phyloP scores from a whole-genome alignment of 2,113 vertebrate genomes.

The Chaenocephalus aceratus region DNA sequence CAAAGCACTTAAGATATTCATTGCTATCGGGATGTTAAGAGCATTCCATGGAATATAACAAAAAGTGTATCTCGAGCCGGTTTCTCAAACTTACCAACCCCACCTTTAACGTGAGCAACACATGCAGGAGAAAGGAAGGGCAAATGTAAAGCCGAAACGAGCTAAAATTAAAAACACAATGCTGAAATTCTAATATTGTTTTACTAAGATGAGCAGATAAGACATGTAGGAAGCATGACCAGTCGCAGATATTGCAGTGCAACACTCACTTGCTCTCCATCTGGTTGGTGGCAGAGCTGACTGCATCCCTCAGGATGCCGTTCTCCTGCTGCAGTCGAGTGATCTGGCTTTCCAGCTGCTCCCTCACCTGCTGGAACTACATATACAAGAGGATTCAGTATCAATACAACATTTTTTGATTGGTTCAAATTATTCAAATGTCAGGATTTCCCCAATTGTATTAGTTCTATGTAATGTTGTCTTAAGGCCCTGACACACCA shows the following conservation, averaged over 20 bases:
- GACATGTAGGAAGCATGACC: background rate
- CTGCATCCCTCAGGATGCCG: constrained; percentile 95
- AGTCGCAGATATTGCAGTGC: background rate
- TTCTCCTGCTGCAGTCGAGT: constrained; percentile 96
- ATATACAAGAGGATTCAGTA: constrained; percentile 4
- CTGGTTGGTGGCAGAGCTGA: constrained; percentile 96
- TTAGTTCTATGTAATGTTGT: background rate
- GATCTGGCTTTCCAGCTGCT: constrained; percentile 96
- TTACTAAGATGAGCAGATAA: constrained; percentile 3
- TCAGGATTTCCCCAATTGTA: background rate
- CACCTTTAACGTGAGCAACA: background rate
- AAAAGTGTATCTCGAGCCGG: too few relatives aligned
- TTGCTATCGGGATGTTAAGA: too few relatives aligned
- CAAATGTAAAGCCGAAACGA: background rate
- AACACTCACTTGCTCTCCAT: constrained; percentile 97
- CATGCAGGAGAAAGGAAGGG: background rate
- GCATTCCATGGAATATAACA: too few relatives aligned
- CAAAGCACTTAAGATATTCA: too few relatives aligned
- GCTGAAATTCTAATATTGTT: constrained; percentile 12
- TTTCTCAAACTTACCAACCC: too few relatives aligned
- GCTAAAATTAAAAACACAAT: constrained; percentile 1
- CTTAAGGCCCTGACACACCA: too few relatives aligned
- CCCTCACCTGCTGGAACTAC: constrained; percentile 94
- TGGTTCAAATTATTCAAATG: constrained; percentile 4
- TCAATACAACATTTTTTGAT: background rate